phyloP scores from a whole-genome alignment of 2,888 invertebrate species.

The Acleris emargana region DNA sequence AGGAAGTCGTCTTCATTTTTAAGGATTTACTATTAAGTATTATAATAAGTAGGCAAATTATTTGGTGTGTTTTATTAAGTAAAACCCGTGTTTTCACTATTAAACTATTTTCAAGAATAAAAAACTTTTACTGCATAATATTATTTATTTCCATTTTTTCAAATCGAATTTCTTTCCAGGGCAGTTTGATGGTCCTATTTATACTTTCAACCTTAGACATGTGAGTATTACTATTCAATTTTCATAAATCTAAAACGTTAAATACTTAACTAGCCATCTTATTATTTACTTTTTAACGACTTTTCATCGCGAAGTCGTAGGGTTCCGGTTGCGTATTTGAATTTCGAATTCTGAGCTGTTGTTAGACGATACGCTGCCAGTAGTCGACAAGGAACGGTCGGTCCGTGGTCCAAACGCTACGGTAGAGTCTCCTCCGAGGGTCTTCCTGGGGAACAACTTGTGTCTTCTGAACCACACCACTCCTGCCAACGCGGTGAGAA shows the following conservation, averaged over 20 bases:
- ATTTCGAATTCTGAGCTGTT: constrained; percentile 3
- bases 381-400: not conserved
- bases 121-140: not conserved
- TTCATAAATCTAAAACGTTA: no score
- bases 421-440: not conserved
- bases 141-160: no score
- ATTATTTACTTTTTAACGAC: not conserved
- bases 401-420: not conserved
- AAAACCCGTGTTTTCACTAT: no score
- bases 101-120: no score
- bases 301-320: not conserved
- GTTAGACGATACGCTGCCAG: not conserved
- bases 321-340: not conserved
- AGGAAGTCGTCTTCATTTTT: not conserved
- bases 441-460: constrained; percentile 7
- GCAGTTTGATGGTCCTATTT: no score
- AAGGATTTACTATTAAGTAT: not conserved
- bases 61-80: no score
- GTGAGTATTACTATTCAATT: no score
- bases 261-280: not conserved
- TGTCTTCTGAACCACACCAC: constrained; percentile 49
- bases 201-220: no score
- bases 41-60: not conserved
- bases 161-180: no score
- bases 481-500: constrained; percentile 51